Percentiles rank a stretch among this genome's conserved stretches.
phyloP scores from a whole-genome alignment of 2,113 vertebrate genomes.

The Myodes glareolus region DNA sequence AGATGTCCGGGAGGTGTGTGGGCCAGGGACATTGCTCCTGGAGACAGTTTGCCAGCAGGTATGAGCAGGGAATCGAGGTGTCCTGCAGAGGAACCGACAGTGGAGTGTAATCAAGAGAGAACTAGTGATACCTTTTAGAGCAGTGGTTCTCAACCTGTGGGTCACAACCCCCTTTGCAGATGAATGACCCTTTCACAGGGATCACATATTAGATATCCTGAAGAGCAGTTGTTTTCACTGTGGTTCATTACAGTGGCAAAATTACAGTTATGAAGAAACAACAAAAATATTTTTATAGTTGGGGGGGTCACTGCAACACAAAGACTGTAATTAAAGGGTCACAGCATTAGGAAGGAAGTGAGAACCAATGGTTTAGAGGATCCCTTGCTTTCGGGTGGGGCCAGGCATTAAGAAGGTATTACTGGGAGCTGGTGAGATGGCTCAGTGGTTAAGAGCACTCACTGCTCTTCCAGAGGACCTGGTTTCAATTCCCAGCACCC shows the following conservation, averaged over 20 bases:
- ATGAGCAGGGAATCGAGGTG: no score
- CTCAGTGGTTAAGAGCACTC: no score
- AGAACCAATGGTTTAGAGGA: no score
- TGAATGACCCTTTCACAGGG: neutral
- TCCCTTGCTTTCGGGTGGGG: neutral
- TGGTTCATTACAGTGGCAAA: neutral
- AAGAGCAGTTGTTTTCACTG: no score
- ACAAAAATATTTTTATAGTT: neutral
- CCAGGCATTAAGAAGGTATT: neutral
- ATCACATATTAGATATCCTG: neutral
- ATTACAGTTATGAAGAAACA: neutral
- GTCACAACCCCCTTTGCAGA: neutral
- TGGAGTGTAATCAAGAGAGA: neutral
- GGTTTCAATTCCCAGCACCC: no score
- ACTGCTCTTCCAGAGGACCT: no score
- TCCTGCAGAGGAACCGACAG: neutral
- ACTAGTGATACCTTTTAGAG: no score
- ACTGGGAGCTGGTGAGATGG: no score
- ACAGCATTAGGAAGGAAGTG: neutral
- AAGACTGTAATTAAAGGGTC: neutral
- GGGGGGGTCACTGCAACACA: neutral
- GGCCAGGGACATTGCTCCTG: no score
- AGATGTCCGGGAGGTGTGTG: no score
- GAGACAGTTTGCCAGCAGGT: neutral
- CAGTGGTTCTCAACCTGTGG: neutral